phyloP scores from a whole-genome alignment of 2,888 invertebrate genomes.

The Thumatha senex region DNA sequence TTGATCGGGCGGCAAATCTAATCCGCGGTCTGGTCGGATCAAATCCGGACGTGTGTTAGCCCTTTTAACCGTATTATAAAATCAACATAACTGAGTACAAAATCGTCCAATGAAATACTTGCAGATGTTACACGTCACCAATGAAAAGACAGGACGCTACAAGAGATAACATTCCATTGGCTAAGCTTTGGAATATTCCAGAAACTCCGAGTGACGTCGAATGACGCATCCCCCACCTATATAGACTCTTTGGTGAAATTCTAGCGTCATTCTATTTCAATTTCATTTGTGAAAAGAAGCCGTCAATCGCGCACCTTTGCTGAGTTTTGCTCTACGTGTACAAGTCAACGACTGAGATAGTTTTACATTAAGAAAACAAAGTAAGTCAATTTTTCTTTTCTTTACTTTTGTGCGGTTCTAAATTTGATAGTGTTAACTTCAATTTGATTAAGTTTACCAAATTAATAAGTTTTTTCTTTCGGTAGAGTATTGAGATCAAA shows the following conservation, averaged over 20 bases:
- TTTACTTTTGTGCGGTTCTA: not conserved
- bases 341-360: conserved; percentile 60
- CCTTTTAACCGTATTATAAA: too few species aligned
- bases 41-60: too few species aligned
- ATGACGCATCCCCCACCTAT: conserved; percentile 53
- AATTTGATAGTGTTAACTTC: not conserved
- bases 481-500: too few species aligned
- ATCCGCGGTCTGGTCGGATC: too few species aligned
- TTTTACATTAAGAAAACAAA: conserved; percentile 51
- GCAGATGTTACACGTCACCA: conserved; percentile 50
- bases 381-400: conserved; percentile 47
- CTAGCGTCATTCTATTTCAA: conserved; percentile 50
- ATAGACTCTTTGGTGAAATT: conserved; percentile 48
- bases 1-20: too few species aligned
- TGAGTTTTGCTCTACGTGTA: conserved; percentile 65
- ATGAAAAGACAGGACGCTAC: conserved; percentile 44
- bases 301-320: conserved; percentile 80
- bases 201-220: conserved; percentile 70
- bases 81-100: not conserved
- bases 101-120: conserved; percentile 25
- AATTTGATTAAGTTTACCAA: not conserved
- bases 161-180: conserved; percentile 56
- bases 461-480: too few species aligned
- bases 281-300: conserved; percentile 74
- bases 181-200: conserved; percentile 66